Percentiles rank a stretch among this genome's conserved stretches.
Evolutionary conservation across 2,797 vertebrate species (phyloP).

Genomic region (Apogon talboti): DNA sequence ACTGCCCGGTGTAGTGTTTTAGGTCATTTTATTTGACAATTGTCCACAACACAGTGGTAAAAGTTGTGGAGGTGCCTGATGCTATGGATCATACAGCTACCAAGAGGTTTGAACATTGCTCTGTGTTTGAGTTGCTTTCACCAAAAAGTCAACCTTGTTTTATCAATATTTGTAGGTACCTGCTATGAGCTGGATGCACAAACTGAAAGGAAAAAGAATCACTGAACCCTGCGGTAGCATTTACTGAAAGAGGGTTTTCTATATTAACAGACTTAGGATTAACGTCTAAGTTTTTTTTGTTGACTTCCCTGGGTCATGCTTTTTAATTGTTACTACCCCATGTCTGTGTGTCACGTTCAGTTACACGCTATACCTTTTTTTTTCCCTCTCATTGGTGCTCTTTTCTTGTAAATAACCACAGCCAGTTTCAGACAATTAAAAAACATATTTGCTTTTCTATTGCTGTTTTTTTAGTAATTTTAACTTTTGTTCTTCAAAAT

Average conservation of each 20-base stretch:
- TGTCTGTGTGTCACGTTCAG: too few relatives aligned
- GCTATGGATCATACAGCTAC: background rate
- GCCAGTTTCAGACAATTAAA: too few relatives aligned
- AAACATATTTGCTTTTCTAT: too few relatives aligned
- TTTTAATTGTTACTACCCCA: too few relatives aligned
- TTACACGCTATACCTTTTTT: too few relatives aligned
- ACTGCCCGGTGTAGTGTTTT: background rate
- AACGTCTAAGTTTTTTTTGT: too few relatives aligned
- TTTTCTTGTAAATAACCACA: too few relatives aligned
- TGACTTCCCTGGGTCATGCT: too few relatives aligned
- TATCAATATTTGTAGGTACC: background rate
- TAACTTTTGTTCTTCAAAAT: too few relatives aligned
- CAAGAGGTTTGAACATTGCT: background rate
- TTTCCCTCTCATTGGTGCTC: too few relatives aligned
- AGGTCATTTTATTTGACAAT: background rate
- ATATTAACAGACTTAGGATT: too few relatives aligned
- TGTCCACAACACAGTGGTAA: background rate
- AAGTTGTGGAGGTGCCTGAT: background rate
- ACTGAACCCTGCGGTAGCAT: background rate
- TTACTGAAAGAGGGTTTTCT: background rate
- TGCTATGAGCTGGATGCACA: background rate
- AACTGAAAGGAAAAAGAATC: background rate
- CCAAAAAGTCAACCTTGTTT: background rate
- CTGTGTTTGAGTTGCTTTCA: background rate
- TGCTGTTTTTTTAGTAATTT: too few relatives aligned